Evolutionary conservation across 2,888 invertebrate genomes (phyloP).

Genomic region (Eudasyphora cyanicolor): DNA sequence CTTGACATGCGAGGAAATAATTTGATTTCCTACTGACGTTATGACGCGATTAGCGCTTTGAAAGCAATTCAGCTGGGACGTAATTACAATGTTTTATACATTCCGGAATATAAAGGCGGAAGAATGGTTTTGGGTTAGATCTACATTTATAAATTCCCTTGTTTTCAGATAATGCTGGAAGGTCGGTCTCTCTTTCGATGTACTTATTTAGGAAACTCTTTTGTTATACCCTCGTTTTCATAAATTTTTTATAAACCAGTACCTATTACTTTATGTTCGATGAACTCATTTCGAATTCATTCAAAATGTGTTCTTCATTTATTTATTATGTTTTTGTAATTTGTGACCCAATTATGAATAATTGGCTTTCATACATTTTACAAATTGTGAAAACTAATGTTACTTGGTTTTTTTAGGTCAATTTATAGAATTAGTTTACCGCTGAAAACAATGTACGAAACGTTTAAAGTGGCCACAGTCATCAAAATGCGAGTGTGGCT

Average conservation of each 20-base stretch:
- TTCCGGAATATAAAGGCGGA: too few relatives aligned
- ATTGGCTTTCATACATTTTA: neutral
- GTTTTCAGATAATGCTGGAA: too few relatives aligned
- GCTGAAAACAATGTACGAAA: neutral
- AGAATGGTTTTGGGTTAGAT: too few relatives aligned
- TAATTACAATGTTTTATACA: too few relatives aligned
- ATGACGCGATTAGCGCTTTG: neutral
- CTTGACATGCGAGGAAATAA: neutral
- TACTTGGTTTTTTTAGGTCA: neutral
- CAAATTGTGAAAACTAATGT: neutral
- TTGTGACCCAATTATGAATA: slow-evolving; percentile 12
- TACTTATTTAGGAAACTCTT: too few relatives aligned
- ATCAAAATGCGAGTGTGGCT: neutral
- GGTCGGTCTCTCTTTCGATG: too few relatives aligned
- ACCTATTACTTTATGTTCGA: neutral
- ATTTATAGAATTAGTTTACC: neutral
- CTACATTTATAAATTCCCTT: too few relatives aligned
- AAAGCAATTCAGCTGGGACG: too few relatives aligned
- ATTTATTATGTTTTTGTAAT: too few relatives aligned
- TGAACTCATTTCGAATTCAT: neutral
- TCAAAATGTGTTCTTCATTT: neutral
- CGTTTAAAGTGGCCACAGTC: neutral
- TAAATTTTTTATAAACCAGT: too few relatives aligned
- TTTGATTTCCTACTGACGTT: neutral
- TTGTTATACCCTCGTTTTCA: too few relatives aligned